These are phyloP conservation scores for Pasiphila rectangulata DNA, from an alignment of 2,888 invertebrate species.

Conservation along the genomic window DNA sequence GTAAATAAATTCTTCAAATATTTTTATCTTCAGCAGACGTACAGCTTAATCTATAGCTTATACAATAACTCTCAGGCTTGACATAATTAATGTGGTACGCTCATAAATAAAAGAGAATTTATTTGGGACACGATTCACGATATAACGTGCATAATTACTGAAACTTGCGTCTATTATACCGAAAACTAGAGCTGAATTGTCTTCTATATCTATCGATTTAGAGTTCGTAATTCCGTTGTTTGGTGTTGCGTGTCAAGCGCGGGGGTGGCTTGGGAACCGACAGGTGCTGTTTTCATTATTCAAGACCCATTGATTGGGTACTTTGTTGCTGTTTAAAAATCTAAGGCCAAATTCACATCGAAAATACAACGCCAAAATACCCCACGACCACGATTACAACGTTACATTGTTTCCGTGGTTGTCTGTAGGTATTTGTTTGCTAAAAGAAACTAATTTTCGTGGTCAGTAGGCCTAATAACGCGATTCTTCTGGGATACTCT, in stretches of 20 bases:
- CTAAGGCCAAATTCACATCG: constrained; percentile 23
- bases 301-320: constrained; percentile 80
- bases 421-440: too few relatives aligned
- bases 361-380: not conserved
- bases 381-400: too few relatives aligned
- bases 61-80: not conserved
- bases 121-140: constrained; percentile 59
- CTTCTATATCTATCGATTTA: constrained; percentile 42
- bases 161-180: constrained; percentile 60
- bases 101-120: constrained; percentile 52
- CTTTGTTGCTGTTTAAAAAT: constrained; percentile 81
- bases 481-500: too few relatives aligned
- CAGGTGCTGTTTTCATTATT: constrained; percentile 80
- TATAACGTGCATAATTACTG: constrained; percentile 70
- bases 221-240: constrained; percentile 42
- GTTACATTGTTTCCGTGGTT: too few relatives aligned
- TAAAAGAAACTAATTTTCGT: too few relatives aligned
- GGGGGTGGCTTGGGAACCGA: constrained; percentile 71
- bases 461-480: too few relatives aligned
- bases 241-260: constrained; percentile 62
- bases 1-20: too few relatives aligned
- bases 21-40: too few relatives aligned
- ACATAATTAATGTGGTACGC: constrained; percentile 19
- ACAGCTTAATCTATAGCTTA: not conserved
- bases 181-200: constrained; percentile 40